Percentiles rank a stretch among this genome's conserved stretches.
phyloP scores from a whole-genome alignment of 2,797 vertebrate genomes.

The Cercopithecus mitis region DNA sequence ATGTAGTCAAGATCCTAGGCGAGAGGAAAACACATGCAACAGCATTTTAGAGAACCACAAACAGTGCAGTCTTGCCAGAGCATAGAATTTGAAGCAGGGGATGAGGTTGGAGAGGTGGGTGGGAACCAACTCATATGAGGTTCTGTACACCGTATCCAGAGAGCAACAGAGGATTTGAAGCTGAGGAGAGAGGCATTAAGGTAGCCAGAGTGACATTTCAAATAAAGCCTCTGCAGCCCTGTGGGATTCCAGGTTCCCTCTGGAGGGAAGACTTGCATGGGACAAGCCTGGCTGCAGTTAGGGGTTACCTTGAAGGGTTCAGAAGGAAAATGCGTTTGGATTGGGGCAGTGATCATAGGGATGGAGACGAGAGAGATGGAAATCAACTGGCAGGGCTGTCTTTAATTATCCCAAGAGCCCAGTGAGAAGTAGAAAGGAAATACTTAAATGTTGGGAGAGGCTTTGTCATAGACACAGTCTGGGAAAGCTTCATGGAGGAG shows the following conservation, averaged over 20 bases:
- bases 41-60: neutral
- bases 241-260: neutral
- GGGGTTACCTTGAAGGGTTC: neutral
- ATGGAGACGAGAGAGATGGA: neutral
- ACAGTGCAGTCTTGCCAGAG: neutral
- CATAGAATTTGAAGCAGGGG: neutral
- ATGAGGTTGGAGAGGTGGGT: neutral
- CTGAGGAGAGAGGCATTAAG: neutral
- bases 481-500: neutral
- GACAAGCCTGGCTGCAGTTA: neutral
- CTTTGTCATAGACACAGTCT: neutral
- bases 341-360: neutral
- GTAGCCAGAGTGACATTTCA: neutral
- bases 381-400: neutral
- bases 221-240: neutral
- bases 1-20: neutral
- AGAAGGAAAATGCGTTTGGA: neutral
- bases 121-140: neutral
- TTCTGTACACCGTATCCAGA: neutral
- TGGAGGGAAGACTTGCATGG: neutral
- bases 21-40: neutral
- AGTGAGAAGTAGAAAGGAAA: neutral
- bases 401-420: neutral
- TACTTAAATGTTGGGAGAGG: neutral
- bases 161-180: neutral